Evolutionary conservation across 2,113 vertebrate genomes (phyloP).

Genomic region (Dipodomys merriami): DNA sequence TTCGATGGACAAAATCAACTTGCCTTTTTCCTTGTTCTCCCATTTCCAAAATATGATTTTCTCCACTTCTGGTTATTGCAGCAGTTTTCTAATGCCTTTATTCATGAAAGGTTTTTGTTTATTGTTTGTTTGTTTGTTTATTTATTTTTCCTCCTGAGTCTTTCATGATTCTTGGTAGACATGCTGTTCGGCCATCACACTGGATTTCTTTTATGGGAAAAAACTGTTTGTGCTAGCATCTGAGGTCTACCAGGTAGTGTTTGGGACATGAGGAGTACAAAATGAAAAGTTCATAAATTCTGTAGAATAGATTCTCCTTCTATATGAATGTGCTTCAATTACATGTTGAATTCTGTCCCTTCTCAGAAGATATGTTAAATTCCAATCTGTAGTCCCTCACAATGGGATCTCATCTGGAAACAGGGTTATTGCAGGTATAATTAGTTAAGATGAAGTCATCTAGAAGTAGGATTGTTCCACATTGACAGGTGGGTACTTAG

Average conservation of each 20-base stretch:
- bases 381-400: background rate
- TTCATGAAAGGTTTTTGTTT: too few species aligned
- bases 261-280: background rate
- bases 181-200: background rate
- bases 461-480: background rate
- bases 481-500: background rate
- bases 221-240: background rate
- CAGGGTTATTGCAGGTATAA: background rate
- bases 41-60: background rate
- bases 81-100: background rate
- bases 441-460: background rate
- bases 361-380: background rate
- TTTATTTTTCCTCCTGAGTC: background rate
- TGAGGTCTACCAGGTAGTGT: background rate
- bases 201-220: slow-evolving; percentile 9
- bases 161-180: slow-evolving; percentile 3
- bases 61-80: slow-evolving; percentile 16
- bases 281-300: background rate
- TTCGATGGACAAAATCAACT: background rate
- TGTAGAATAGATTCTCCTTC: slow-evolving; percentile 15
- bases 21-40: background rate
- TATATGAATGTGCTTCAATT: background rate
- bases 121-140: too few species aligned
- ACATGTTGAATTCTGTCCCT: background rate
- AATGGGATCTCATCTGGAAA: slow-evolving; percentile 6